These are phyloP conservation scores for Drosophila atripex DNA, from an alignment of 2,888 invertebrate species.

Conservation along the genomic window DNA sequence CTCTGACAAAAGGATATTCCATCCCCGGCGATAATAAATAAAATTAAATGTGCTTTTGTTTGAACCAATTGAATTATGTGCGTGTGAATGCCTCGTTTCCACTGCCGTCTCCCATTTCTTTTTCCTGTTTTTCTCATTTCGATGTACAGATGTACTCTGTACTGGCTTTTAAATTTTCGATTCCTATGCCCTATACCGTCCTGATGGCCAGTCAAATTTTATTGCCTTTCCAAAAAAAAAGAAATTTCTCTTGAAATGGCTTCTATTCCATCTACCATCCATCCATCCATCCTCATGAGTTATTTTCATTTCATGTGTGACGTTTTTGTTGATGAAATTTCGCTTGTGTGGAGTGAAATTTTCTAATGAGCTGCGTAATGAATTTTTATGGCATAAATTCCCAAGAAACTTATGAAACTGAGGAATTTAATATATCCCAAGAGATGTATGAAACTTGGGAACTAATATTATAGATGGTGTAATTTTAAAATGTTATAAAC, in stretches of 20 bases:
- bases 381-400: constrained; percentile 11
- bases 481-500: neutral
- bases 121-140: constrained; percentile 46
- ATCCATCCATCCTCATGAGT: constrained; percentile 39
- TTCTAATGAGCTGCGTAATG: constrained; percentile 14
- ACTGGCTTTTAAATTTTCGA: constrained; percentile 23
- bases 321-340: constrained; percentile 46
- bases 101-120: constrained; percentile 34
- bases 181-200: constrained; percentile 9
- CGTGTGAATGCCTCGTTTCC: constrained; percentile 75
- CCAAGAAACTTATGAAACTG: neutral
- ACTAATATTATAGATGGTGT: neutral
- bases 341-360: constrained; percentile 33
- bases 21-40: constrained; percentile 66
- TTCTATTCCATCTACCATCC: constrained; percentile 11
- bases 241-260: constrained; percentile 47
- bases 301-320: constrained; percentile 43
- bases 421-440: neutral
- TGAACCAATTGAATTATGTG: constrained; percentile 81
- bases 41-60: constrained; percentile 78
- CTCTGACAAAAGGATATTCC: constrained; percentile 56
- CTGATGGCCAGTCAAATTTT: constrained; percentile 54
- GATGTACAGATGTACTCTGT: constrained; percentile 19
- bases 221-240: constrained; percentile 43
- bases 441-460: neutral